A percentile compares a stretch with the other conserved stretches of the same genome.
phyloP scores from a whole-genome alignment of 2,888 invertebrate genomes.

The Orchestes rusci region DNA sequence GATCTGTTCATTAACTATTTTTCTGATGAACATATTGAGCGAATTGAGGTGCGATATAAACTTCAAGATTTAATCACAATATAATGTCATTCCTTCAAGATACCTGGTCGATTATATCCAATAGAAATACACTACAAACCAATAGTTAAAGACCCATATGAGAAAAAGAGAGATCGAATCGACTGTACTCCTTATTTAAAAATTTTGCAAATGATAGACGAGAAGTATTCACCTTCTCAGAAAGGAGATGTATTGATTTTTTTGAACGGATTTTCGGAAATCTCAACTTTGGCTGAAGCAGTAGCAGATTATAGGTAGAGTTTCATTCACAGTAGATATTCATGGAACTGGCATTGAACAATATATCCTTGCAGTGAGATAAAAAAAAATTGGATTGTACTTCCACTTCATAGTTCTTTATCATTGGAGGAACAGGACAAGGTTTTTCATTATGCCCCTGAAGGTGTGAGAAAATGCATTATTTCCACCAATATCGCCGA shows the following conservation, averaged over 20 bases:
- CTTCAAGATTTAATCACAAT: not conserved
- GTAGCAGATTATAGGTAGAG: conserved; percentile 60
- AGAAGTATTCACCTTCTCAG: conserved; percentile 62
- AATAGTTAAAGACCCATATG: conserved; percentile 51
- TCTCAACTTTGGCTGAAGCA: conserved; percentile 79
- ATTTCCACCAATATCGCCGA: conserved; percentile 98
- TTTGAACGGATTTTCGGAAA: conserved; percentile 86
- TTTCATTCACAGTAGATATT: not conserved
- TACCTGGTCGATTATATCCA: conserved; percentile 86
- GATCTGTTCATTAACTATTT: conserved; percentile 90
- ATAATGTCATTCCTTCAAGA: conserved; percentile 11
- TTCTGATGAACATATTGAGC: conserved; percentile 64
- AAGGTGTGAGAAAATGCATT: conserved; percentile 92
- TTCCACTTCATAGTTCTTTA: conserved; percentile 87
- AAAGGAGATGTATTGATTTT: conserved; percentile 90
- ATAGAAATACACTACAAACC: conserved; percentile 87
- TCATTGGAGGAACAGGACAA: conserved; percentile 95
- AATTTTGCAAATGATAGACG: conserved; percentile 86
- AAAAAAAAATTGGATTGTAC: conserved; percentile 82
- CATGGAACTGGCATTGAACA: too few relatives aligned
- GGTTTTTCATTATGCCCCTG: conserved; percentile 90
- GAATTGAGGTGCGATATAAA: conserved; percentile 47
- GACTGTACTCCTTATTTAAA: conserved; percentile 91
- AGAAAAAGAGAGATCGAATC: conserved; percentile 63
- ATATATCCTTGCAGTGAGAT: too few relatives aligned